Evolutionary conservation across 2,113 vertebrate species (phyloP).

Genomic region (Crotalus horridus): DNA sequence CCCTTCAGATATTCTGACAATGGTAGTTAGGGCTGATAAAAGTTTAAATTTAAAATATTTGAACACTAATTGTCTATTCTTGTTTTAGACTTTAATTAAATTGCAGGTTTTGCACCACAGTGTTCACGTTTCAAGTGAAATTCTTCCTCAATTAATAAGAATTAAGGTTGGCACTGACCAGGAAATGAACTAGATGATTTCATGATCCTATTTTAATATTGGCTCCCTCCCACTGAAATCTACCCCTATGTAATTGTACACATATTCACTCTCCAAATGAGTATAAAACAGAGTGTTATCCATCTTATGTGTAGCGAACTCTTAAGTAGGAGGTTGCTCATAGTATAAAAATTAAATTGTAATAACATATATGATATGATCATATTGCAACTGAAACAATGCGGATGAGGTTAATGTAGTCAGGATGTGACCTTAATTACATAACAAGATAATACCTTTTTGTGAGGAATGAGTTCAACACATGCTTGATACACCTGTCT

Average conservation of each 20-base stretch:
- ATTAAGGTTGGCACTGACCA: neutral
- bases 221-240: neutral
- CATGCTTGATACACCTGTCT: slow-evolving; percentile 94
- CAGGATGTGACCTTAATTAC: neutral
- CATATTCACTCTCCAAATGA: neutral
- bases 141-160: neutral
- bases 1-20: neutral
- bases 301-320: neutral
- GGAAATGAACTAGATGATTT: neutral
- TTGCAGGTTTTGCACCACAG: neutral
- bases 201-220: neutral
- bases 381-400: neutral
- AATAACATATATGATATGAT: neutral
- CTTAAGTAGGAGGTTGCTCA: fast-evolving
- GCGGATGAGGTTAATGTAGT: neutral
- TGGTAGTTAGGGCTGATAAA: neutral
- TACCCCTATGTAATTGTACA: neutral
- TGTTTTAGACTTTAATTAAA: neutral
- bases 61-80: neutral
- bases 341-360: neutral
- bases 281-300: neutral
- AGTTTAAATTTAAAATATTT: neutral
- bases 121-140: neutral
- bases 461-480: slow-evolving; percentile 92
- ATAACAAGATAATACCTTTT: slow-evolving; percentile 80